Evolutionary conservation across 1,140 invertebrate species (phyloP).

Genomic region (Riptortus pedestris): DNA sequence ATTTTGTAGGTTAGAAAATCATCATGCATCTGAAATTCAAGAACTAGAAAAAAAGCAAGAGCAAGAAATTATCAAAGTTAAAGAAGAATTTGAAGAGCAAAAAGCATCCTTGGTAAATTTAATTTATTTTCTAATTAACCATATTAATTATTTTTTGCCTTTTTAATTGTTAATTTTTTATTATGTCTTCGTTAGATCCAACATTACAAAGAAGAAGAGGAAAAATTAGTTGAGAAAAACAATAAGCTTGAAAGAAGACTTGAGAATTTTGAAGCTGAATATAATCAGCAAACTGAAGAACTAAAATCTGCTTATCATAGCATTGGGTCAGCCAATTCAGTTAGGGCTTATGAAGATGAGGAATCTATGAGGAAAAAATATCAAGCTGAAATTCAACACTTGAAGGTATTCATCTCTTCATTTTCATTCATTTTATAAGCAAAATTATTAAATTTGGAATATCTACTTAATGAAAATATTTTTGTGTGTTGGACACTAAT

Average conservation of each 20-base stretch:
- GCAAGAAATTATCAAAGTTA: slow-evolving; percentile 38
- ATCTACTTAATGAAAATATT: too few species aligned
- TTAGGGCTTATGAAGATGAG: slow-evolving; percentile 37
- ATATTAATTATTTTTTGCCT: not conserved
- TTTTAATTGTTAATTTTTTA: not conserved
- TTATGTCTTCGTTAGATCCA: slow-evolving; percentile 31
- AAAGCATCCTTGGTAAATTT: slow-evolving; percentile 33
- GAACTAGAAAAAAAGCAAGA: slow-evolving; percentile 36
- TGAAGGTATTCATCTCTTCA: slow-evolving; percentile 56
- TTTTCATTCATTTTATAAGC: not conserved
- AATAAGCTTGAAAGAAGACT: slow-evolving; percentile 54
- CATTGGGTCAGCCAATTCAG: slow-evolving; percentile 27
- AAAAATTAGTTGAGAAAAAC: slow-evolving; percentile 46
- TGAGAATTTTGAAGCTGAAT: slow-evolving; percentile 61
- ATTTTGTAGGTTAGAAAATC: slow-evolving; percentile 26
- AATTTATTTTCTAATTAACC: not conserved
- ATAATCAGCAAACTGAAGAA: slow-evolving; percentile 63
- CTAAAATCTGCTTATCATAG: slow-evolving; percentile 57
- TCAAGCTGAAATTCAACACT: slow-evolving; percentile 75
- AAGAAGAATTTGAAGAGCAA: slow-evolving; percentile 41
- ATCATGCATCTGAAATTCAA: slow-evolving; percentile 30
- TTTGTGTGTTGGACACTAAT: too few species aligned
- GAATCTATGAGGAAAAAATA: slow-evolving; percentile 64
- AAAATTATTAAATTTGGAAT: too few species aligned
- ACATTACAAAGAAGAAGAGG: slow-evolving; percentile 41